Evolutionary conservation across 2,888 invertebrate genomes (phyloP), one percentile per base, ranked within the genome.

Genomic region (Hemithea aestivaria): DNA sequence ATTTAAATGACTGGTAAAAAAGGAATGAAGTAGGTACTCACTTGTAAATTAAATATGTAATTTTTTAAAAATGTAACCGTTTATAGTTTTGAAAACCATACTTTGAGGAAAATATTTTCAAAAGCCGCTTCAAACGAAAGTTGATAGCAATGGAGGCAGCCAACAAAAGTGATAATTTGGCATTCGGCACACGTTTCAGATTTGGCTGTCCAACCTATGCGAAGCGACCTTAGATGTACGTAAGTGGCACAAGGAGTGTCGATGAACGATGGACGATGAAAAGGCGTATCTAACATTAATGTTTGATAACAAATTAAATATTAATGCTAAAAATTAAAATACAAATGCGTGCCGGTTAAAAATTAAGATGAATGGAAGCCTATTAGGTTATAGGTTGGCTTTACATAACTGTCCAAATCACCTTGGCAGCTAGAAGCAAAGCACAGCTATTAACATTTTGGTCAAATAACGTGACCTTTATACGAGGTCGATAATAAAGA

Each of bases 381-480:
- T 2, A 20, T 7, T 9, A 7, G 20, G 24, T 8, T 12, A 7
- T 9, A 7, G 20, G 24, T 8, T 12, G 8, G 2, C 7, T 43
- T 38, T 42, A 40, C 34, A 35, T 43, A 43, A 43, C 20, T 37
- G 38, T 35, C 24, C 27, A 58, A 63, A 57, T 52, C 45, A 60
- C 69, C 68, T 73, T 69, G 65, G 64, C 57, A 60, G 61, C 55
- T 69, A 65, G 64, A 57, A 60, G 61, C 55, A 60, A 49, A 59
- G 53, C 53, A 40, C 51, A 48, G 58, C 60, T 60, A 68, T 66
- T 69, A 69, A 59, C 64, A 68, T 73, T 77, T 72, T 52, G 50
- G 55, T 59, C 56, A 62, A 71, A 66, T 54, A 58, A 52, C 61
- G 59, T 63, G 66, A 64, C 68, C 71, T 73, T 69, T 59, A 24